phyloP scores from a whole-genome alignment of 1,140 invertebrate species.

The Pinna nobilis region DNA sequence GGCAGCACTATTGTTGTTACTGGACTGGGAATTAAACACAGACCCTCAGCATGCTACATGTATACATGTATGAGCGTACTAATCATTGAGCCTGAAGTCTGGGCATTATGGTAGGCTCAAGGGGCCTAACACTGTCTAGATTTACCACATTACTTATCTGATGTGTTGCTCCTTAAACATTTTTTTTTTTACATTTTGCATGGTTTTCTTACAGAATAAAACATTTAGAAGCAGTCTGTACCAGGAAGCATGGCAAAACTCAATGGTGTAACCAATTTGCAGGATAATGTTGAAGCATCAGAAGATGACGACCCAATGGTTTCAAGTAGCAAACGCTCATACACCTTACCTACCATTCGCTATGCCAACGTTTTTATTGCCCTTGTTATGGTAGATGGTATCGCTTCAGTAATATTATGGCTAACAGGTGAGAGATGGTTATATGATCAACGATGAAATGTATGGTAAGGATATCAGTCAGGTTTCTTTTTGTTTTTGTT shows the following conservation, averaged over 20 bases:
- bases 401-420: constrained; percentile 59
- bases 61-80: too few species aligned
- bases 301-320: neutral
- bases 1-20: too few species aligned
- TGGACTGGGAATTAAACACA: too few species aligned
- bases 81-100: too few species aligned
- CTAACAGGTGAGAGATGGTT: constrained; percentile 54
- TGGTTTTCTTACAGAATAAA: too few species aligned
- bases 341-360: constrained; percentile 57
- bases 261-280: constrained; percentile 18
- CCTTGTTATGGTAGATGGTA: constrained; percentile 56
- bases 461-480: neutral
- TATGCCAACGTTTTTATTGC: constrained; percentile 52
- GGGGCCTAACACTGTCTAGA: too few species aligned
- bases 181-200: too few species aligned
- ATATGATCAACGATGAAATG: neutral
- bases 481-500: too few species aligned
- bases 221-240: neutral
- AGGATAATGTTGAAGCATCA: neutral
- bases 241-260: constrained; percentile 24
- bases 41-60: too few species aligned
- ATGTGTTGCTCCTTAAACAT: too few species aligned
- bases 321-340: constrained; percentile 23
- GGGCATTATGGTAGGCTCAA: too few species aligned
- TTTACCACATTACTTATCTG: too few species aligned